phyloP scores from a whole-genome alignment of 2,113 vertebrate species.

The Rutilus rutilus region DNA sequence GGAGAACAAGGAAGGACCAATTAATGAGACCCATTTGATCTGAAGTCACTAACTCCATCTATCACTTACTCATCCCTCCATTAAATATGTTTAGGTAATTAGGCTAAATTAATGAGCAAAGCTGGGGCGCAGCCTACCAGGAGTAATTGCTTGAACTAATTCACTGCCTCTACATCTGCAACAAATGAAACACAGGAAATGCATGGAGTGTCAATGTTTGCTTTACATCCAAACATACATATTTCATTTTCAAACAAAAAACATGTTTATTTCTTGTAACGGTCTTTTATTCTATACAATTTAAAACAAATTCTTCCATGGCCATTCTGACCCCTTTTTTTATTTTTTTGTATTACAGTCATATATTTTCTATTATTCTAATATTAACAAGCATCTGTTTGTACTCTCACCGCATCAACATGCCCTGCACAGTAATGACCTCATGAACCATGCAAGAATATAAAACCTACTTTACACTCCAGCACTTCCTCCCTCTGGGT shows the following conservation, averaged over 20 bases:
- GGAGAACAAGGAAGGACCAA: conserved; percentile 19
- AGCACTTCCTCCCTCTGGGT: not conserved
- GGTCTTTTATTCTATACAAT: not conserved
- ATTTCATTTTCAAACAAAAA: not conserved
- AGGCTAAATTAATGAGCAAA: conserved; percentile 38
- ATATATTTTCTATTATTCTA: conserved; percentile 4
- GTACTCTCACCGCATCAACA: conserved; percentile 3
- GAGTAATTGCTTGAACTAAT: conserved; percentile 36
- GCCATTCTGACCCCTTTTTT: not conserved
- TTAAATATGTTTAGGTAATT: conserved; percentile 47
- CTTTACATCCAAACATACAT: not conserved
- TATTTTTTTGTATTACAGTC: not conserved
- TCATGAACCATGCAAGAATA: conserved; percentile 40
- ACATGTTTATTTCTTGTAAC: not conserved
- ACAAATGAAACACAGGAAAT: conserved; percentile 14
- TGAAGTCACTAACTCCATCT: conserved; percentile 30
- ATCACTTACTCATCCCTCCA: conserved; percentile 36
- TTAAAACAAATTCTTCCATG: not conserved
- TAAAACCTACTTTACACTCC: conserved; percentile 17
- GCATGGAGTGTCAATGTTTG: not conserved
- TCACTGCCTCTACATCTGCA: not conserved
- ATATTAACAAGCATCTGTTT: conserved; percentile 33
- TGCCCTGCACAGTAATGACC: conserved; percentile 27
- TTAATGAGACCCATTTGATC: conserved; percentile 39
- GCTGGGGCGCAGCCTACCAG: conserved; percentile 19